Evolutionary conservation across 1,140 invertebrate genomes (phyloP).

Genomic region (Trichonephila clavipes): DNA sequence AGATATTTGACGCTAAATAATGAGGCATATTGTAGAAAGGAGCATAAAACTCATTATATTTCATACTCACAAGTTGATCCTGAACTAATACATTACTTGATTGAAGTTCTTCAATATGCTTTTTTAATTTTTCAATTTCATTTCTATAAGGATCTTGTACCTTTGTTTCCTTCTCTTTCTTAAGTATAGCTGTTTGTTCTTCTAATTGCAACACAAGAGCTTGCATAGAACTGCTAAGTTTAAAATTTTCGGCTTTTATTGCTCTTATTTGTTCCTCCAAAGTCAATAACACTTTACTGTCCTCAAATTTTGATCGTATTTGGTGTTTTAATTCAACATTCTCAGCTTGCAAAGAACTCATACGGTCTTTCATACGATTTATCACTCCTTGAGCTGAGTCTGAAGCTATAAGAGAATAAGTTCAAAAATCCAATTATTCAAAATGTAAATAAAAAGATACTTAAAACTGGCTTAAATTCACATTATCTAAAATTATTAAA

Average conservation of each 20-base stretch:
- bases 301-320: conserved; percentile 30
- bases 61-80: conserved; percentile 35
- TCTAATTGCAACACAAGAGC: conserved; percentile 5
- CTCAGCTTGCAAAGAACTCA: background rate
- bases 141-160: conserved; percentile 8
- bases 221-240: conserved; percentile 23
- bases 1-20: background rate
- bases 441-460: too few relatives aligned
- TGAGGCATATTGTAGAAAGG: too few relatives aligned
- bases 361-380: background rate
- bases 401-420: background rate
- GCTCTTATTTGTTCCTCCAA: conserved; percentile 54
- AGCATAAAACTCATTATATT: conserved; percentile 36
- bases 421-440: too few relatives aligned
- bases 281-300: conserved; percentile 10
- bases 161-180: background rate
- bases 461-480: too few relatives aligned
- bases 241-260: conserved; percentile 52
- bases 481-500: too few relatives aligned
- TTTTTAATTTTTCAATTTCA: conserved; percentile 54
- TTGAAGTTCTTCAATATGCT: conserved; percentile 32
- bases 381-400: background rate
- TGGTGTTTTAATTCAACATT: conserved; percentile 50
- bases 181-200: conserved; percentile 34
- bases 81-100: conserved; percentile 47